Evolutionary conservation across 53 echinoderm and acorn worm species (phyloP).

Genomic region (Paelopatides confundens): DNA sequence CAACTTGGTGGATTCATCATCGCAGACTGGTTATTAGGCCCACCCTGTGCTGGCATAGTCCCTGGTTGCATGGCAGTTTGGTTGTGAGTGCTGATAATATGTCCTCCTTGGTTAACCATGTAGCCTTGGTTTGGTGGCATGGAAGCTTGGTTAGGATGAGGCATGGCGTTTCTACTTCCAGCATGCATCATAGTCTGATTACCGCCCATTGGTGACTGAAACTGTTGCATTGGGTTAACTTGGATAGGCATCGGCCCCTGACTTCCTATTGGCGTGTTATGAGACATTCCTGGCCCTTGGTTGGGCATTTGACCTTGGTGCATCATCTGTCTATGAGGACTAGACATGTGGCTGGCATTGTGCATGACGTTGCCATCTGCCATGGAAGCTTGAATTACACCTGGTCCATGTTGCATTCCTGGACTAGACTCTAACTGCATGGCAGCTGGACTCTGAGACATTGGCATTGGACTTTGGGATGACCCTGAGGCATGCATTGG

Average conservation of each 20-base stretch:
- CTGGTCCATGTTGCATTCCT: slow-evolving; percentile 42
- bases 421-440: slow-evolving; percentile 59
- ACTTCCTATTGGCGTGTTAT: slow-evolving; percentile 54
- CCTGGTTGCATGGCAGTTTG: slow-evolving; percentile 58
- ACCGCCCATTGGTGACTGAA: slow-evolving; percentile 21
- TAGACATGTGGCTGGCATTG: slow-evolving; percentile 34
- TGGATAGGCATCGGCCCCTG: slow-evolving; percentile 75
- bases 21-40: slow-evolving; percentile 58
- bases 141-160: slow-evolving; percentile 66
- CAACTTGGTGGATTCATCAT: slow-evolving; percentile 71
- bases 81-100: slow-evolving; percentile 41
- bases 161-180: slow-evolving; percentile 59
- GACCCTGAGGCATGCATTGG: slow-evolving; percentile 66
- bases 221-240: slow-evolving; percentile 41
- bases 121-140: slow-evolving; percentile 80
- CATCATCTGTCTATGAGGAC: slow-evolving; percentile 48
- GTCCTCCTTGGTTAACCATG: slow-evolving; percentile 78
- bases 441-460: slow-evolving; percentile 64
- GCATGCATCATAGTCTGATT: slow-evolving; percentile 37
- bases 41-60: slow-evolving; percentile 51
- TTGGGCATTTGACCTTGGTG: slow-evolving; percentile 60
- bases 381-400: slow-evolving; percentile 29
- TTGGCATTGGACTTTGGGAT: slow-evolving; percentile 70
- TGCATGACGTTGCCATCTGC: slow-evolving; percentile 34
- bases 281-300: slow-evolving; percentile 58